phyloP scores from a whole-genome alignment of 2,797 vertebrate species.

The Trichosurus vulpecula region DNA sequence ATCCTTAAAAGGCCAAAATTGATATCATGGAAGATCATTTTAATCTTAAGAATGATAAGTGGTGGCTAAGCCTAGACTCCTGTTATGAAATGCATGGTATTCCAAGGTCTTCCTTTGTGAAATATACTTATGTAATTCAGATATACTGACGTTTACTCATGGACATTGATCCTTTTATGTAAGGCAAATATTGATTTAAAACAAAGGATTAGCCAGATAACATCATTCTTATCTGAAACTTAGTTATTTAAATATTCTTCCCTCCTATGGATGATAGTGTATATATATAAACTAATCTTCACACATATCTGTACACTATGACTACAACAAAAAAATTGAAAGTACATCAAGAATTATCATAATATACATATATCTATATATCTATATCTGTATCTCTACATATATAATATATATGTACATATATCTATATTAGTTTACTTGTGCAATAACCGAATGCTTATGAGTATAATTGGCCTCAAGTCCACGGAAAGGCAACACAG shows the following conservation, averaged over 20 bases:
- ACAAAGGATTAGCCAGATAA: background rate
- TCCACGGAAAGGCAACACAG: conserved; percentile 49
- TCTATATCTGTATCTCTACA: too few relatives aligned
- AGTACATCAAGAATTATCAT: conserved; percentile 3
- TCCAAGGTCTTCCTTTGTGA: background rate
- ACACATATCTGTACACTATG: background rate
- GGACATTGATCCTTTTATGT: background rate
- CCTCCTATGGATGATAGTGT: background rate
- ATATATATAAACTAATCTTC: background rate
- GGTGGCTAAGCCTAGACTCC: background rate
- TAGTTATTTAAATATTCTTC: background rate
- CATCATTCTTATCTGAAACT: background rate
- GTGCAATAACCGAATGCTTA: background rate
- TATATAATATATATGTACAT: too few relatives aligned
- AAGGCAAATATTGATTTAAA: conserved; percentile 50
- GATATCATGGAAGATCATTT: background rate
- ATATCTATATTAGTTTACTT: background rate
- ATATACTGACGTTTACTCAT: background rate
- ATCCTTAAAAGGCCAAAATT: background rate
- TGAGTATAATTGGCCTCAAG: background rate
- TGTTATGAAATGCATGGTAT: background rate
- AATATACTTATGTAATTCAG: conserved; percentile 29
- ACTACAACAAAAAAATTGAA: background rate
- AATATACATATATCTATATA: background rate
- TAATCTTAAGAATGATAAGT: background rate